phyloP scores from a whole-genome alignment of 30 jellyfish, hydroid and myxozoan species.

The Clytia hemisphaerica region DNA sequence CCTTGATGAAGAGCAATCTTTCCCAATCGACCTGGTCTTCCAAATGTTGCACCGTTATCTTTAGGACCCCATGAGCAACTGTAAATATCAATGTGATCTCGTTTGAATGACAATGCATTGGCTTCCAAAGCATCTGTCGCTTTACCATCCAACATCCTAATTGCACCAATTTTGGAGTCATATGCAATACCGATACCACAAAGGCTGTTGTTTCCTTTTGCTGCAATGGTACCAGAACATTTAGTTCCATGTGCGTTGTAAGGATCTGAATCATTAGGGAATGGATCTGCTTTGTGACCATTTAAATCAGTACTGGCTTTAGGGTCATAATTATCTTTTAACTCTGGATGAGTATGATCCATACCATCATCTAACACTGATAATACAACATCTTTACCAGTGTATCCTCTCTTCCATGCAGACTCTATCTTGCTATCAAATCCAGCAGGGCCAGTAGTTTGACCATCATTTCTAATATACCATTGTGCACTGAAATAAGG shows the following conservation, averaged over 20 bases:
- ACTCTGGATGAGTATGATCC: conserved; percentile 98
- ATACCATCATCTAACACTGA: conserved; percentile 95
- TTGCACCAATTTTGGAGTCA: conserved; percentile 87
- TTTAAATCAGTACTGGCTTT: conserved; percentile 84
- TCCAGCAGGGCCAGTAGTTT: conserved; percentile 76
- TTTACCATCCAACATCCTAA: conserved; percentile 90
- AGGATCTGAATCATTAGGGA: conserved; percentile 94
- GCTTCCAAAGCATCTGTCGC: conserved; percentile 98
- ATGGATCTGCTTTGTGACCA: conserved; percentile 91
- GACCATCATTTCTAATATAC: conserved; percentile 81
- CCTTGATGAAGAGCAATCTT: conserved; percentile 86
- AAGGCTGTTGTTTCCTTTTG: conserved; percentile 74
- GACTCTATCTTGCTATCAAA: conserved; percentile 62
- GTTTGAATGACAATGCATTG: conserved; percentile 80
- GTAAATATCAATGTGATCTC: conserved; percentile 82
- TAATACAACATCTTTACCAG: conserved; percentile 83
- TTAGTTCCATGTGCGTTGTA: conserved; percentile 98
- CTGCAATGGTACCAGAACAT: conserved; percentile 98
- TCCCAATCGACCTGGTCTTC: conserved; percentile 94
- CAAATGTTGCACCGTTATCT: conserved; percentile 94
- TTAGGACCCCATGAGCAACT: conserved; percentile 99
- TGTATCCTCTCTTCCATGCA: conserved; percentile 83
- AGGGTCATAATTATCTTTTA: conserved; percentile 79
- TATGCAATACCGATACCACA: conserved; percentile 98
- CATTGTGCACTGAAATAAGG: conserved; percentile 63